Evolutionary conservation across 64 coral and sea anemone genomes (phyloP).

Genomic region (Porites lutea): DNA sequence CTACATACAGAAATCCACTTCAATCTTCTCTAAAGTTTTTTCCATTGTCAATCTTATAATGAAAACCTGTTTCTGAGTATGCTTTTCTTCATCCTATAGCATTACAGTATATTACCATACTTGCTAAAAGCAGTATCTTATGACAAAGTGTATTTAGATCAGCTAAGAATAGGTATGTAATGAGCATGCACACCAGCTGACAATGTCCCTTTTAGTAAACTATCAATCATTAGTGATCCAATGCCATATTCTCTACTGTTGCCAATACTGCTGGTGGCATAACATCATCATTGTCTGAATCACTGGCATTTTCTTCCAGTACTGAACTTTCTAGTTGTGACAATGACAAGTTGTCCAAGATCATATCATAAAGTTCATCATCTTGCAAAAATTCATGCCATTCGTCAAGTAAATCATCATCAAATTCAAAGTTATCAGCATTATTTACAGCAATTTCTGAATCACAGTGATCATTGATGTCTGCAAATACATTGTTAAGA

Average conservation of each 20-base stretch:
- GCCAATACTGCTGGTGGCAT: background rate
- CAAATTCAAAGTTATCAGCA: conserved; percentile 24
- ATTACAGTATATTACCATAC: too few relatives aligned
- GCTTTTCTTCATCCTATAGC: too few relatives aligned
- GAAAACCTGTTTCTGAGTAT: too few relatives aligned
- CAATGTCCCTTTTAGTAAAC: background rate
- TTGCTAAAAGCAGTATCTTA: too few relatives aligned
- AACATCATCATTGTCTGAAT: background rate
- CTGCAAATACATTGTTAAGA: background rate
- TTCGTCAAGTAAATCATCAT: conserved; percentile 72
- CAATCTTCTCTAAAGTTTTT: too few relatives aligned
- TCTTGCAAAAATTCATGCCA: conserved; percentile 73
- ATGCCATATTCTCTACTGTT: background rate
- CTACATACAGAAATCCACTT: too few relatives aligned
- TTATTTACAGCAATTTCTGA: too few relatives aligned
- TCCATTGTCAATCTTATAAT: too few relatives aligned
- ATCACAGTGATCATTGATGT: background rate
- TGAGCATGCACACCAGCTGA: background rate
- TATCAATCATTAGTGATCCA: too few relatives aligned
- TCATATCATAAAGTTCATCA: conserved; percentile 71
- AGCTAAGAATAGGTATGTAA: too few relatives aligned
- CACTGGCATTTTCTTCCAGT: background rate
- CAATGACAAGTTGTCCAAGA: conserved; percentile 56
- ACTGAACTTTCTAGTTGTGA: conserved; percentile 15
- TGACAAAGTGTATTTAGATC: too few relatives aligned